Evolutionary conservation across 1,140 invertebrate species (phyloP).

Genomic region (Drosophila arawakana): DNA sequence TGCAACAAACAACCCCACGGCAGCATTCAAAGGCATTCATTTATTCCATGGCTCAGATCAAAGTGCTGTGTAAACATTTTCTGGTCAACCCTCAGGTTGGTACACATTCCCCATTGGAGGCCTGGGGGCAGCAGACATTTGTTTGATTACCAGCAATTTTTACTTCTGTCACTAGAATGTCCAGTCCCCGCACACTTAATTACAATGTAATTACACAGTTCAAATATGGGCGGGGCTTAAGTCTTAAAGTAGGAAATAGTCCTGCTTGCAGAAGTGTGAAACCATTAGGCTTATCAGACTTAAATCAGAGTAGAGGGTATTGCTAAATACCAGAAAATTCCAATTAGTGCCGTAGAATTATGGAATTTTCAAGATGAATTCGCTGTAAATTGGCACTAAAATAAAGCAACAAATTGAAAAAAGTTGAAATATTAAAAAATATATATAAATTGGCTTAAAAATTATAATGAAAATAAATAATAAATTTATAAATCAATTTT

Average conservation of each 20-base stretch:
- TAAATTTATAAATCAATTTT: neutral
- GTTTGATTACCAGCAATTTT: conserved; percentile 68
- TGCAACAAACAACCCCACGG: conserved; percentile 47
- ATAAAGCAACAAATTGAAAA: too few species aligned
- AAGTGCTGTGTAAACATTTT: conserved; percentile 76
- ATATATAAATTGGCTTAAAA: neutral
- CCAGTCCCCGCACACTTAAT: conserved; percentile 53
- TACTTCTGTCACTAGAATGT: conserved; percentile 43
- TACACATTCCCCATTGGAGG: conserved; percentile 6
- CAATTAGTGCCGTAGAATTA: neutral
- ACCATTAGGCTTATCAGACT: conserved; percentile 39
- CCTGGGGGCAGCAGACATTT: conserved; percentile 49
- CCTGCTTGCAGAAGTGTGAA: conserved; percentile 20
- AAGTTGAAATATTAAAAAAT: neutral
- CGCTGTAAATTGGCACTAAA: too few species aligned
- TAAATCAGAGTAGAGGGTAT: conserved; percentile 24
- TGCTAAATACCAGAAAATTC: neutral
- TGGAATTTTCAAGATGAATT: too few species aligned
- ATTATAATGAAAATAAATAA: conserved; percentile 5
- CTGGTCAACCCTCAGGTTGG: conserved; percentile 26
- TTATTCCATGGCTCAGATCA: conserved; percentile 58
- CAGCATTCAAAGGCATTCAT: conserved; percentile 18
- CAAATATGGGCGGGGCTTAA: conserved; percentile 50
- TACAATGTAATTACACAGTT: conserved; percentile 72
- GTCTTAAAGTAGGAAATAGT: neutral